Base-by-base conservation (phyloP, 2,888 invertebrate species). In the Sepioteuthis lessoniana region DNA sequence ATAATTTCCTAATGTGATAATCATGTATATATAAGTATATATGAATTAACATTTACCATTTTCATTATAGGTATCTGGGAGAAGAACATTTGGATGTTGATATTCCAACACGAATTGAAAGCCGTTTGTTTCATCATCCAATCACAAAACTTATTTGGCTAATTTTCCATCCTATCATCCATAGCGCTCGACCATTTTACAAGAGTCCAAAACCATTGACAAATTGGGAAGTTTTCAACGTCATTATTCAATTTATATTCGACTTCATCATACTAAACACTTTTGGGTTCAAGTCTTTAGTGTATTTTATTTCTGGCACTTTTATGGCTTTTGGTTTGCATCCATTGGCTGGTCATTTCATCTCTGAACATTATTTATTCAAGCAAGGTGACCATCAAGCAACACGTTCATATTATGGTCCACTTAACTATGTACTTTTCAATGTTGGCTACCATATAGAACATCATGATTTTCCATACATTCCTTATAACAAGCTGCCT, bases 401-500 rank as follows among this genome's bases (percentile, higher is more conserved):
- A 13, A 97, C 97, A 0, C 96, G 96, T 94, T 97, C 97, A 28
- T 97, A 97, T 95, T 97, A 97, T 94, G 97, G 97, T n/a, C 97
- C 97, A 7, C 95, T 97, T 19, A 97, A 97, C 95, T 96, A 96
- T 90, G 96, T 97, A 94, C 95, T 97, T 10, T 97, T 97, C 94
- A 97, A 97, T 95, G 97, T 97, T 1, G 97, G 97, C 0, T 97
- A 97, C 94, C 97, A 97, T 94, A 96, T 97, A 42, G 97, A 97
- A 94, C 97, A 97, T 94, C 97, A 97, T 94, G 97, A 97, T 94
- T 97, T 97, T 95, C 97, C 97, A 0, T 97, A 97, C 95, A 96
- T 97, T n/a, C 96, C 97, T 0, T 97, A 96, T 94, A 95, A 95
- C 55, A 96, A 96, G 90, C 95, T 97, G 90, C 96, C 97, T 42